Conservation (phyloP, 1,140 invertebrate species). For the Lordiphosa clarofinis region DNA sequence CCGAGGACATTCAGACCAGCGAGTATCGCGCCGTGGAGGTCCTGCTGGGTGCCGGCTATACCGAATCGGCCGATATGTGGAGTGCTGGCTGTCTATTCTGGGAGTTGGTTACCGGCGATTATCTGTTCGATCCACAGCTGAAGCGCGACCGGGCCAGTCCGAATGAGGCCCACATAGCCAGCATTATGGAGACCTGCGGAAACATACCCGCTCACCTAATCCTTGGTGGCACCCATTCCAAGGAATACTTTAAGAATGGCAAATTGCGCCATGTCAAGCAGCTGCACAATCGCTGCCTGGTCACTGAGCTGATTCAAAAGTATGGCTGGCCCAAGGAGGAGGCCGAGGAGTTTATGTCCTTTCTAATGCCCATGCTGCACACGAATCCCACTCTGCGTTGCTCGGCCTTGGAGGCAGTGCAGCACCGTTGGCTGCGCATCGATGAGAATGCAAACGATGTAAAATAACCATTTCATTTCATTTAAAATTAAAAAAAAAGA, state of each 20-base stretch:
- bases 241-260: constrained; percentile 94
- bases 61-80: constrained; percentile 97
- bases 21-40: constrained; percentile 99
- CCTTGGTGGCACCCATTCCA: constrained; percentile 92
- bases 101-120: constrained; percentile 99
- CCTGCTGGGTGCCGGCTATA: constrained; percentile 95
- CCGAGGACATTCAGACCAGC: constrained; percentile 99
- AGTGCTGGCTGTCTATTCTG: constrained; percentile 99
- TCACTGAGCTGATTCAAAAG: constrained; percentile 93
- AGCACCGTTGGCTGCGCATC: constrained; percentile 83
- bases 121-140: constrained; percentile 98
- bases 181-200: constrained; percentile 98
- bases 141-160: constrained; percentile 87
- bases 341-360: constrained; percentile 92
- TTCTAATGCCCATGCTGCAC: constrained; percentile 95
- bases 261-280: constrained; percentile 93
- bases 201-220: constrained; percentile 94
- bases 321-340: constrained; percentile 92
- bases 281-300: constrained; percentile 93
- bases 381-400: constrained; percentile 93
- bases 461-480: no score
- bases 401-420: constrained; percentile 93
- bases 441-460: neutral
- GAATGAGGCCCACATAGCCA: constrained; percentile 98
- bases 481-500: constrained; percentile 14